Conservation (phyloP, 2,113 vertebrate genomes). For the Telmatochromis sp. region DNA sequence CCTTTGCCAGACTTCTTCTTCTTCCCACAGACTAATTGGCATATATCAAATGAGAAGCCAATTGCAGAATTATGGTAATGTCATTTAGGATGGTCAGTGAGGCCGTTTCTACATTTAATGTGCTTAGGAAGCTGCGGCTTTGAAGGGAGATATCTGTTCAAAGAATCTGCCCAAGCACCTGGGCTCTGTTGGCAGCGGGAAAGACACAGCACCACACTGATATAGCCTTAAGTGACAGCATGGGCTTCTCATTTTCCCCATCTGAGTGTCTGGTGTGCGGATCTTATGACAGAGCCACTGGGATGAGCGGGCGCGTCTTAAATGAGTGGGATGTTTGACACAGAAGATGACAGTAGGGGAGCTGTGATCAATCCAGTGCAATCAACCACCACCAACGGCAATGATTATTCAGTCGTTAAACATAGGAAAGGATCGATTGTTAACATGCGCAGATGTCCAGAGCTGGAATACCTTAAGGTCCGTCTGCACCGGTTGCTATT, state of each 20-base stretch:
- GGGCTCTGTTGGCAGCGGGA: neutral
- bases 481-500: neutral
- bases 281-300: constrained; percentile 1
- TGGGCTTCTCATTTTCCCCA: constrained; percentile 40
- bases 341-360: neutral
- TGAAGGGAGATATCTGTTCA: constrained; percentile 22
- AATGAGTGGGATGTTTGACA: neutral
- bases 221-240: constrained; percentile 32
- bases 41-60: constrained; percentile 32
- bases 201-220: neutral
- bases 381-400: constrained; percentile 15
- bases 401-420: constrained; percentile 45
- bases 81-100: constrained; percentile 37
- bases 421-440: constrained; percentile 30
- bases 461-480: neutral
- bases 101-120: constrained; percentile 32
- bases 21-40: neutral
- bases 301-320: neutral
- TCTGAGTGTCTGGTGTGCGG: neutral
- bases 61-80: constrained; percentile 46
- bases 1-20: neutral
- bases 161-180: constrained; percentile 14
- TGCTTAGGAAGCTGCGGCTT: constrained; percentile 22
- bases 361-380: constrained; percentile 38
- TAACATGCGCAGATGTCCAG: neutral